Conservation (phyloP, 2,888 invertebrate genomes). For the Gerris lacustris region DNA sequence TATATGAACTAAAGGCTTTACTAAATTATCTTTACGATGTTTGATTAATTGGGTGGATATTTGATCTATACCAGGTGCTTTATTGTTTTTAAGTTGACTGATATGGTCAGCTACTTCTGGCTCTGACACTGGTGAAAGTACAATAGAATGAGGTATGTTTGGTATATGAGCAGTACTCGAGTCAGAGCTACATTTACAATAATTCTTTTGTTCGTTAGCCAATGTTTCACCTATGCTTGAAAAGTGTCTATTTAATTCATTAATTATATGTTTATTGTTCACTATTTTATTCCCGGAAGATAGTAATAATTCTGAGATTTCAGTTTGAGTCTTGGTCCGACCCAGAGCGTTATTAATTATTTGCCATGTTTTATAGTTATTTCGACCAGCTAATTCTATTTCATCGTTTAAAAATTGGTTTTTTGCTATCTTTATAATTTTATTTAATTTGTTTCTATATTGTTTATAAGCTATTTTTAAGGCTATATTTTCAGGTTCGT, state of each 20-base stretch:
- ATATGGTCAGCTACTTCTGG: neutral
- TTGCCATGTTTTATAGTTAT: neutral
- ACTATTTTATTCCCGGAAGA: neutral
- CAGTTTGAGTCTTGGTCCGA: too few species aligned
- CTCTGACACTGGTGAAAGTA: neutral
- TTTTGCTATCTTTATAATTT: neutral
- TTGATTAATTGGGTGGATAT: neutral
- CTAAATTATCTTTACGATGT: neutral
- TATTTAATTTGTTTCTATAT: neutral
- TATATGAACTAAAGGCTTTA: neutral
- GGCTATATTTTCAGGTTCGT: neutral
- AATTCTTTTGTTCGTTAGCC: neutral
- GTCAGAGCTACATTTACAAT: neutral
- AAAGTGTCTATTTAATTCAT: neutral
- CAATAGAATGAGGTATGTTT: neutral
- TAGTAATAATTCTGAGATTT: neutral
- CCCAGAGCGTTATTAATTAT: too few species aligned
- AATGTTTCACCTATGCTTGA: neutral
- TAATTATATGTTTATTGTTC: neutral
- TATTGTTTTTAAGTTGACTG: neutral
- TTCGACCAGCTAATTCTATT: neutral
- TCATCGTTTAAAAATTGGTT: neutral
- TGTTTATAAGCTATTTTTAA: neutral
- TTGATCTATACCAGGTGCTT: neutral
- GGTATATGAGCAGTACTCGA: neutral